Percentiles rank a stretch among this genome's conserved stretches.
phyloP scores from a whole-genome alignment of 1,140 invertebrate genomes.

The Brachionus asplanchnoidis region DNA sequence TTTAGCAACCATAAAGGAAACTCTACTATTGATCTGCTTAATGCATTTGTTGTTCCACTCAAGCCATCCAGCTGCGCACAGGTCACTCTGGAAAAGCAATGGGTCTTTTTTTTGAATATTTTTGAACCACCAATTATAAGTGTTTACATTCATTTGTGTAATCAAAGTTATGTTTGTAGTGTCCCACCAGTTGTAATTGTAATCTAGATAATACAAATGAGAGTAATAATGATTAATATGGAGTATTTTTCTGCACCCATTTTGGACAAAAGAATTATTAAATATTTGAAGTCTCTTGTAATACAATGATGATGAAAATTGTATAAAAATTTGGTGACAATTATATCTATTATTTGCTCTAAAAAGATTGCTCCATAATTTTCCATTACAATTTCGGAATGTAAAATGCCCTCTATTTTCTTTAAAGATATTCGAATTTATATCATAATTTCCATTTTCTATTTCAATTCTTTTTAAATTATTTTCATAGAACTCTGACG shows the following conservation, averaged over 20 bases:
- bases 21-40: background rate
- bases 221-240: background rate
- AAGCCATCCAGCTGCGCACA: background rate
- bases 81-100: background rate
- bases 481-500: background rate
- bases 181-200: background rate
- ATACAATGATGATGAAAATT: background rate
- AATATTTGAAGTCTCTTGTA: background rate
- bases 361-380: background rate
- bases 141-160: background rate
- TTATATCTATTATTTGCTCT: background rate
- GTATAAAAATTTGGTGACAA: background rate
- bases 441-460: background rate
- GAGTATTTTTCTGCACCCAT: background rate
- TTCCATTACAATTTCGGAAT: background rate
- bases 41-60: background rate
- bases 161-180: background rate
- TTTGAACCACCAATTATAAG: background rate
- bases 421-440: background rate
- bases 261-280: background rate
- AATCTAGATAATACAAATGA: background rate
- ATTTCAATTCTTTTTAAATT: background rate
- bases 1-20: background rate
- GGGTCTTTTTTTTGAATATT: background rate
- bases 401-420: background rate